Evolutionary conservation across 2,888 invertebrate genomes (phyloP).

Genomic region (Schizotus pectinicornis): DNA sequence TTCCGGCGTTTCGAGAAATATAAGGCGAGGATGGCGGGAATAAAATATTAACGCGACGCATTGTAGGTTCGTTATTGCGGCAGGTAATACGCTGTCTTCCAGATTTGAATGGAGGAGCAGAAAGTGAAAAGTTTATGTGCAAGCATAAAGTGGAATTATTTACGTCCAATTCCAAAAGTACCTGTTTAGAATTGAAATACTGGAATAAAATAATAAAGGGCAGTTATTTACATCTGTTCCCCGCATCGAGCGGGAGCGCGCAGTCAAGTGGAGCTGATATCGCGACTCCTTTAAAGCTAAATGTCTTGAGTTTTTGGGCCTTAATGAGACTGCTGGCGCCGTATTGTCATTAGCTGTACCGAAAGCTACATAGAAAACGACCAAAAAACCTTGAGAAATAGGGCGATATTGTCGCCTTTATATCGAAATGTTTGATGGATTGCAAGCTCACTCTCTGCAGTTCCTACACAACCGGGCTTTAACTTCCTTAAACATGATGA

Average conservation of each 20-base stretch:
- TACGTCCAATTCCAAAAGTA: slow-evolving; percentile 36
- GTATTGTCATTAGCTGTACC: slow-evolving; percentile 35
- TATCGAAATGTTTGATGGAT: slow-evolving; percentile 42
- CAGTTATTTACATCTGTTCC: slow-evolving; percentile 38
- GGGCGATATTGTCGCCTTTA: slow-evolving; percentile 35
- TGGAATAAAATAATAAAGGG: slow-evolving; percentile 35
- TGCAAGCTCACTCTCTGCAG: slow-evolving; percentile 35
- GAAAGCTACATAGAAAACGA: slow-evolving; percentile 30
- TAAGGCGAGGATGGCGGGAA: no score
- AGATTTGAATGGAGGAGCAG: slow-evolving; percentile 21
- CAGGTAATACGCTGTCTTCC: slow-evolving; percentile 20
- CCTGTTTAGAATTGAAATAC: slow-evolving; percentile 37
- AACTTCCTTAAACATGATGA: slow-evolving; percentile 38
- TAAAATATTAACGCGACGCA: no score
- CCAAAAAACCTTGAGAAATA: slow-evolving; percentile 30
- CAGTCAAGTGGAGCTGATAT: slow-evolving; percentile 33
- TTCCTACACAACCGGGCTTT: slow-evolving; percentile 34
- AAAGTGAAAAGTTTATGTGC: slow-evolving; percentile 34
- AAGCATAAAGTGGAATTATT: slow-evolving; percentile 34
- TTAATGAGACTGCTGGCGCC: slow-evolving; percentile 38
- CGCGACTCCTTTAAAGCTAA: slow-evolving; percentile 34
- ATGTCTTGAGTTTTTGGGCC: slow-evolving; percentile 36
- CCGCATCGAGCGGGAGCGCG: slow-evolving; percentile 30
- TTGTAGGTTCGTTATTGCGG: slow-evolving; percentile 12
- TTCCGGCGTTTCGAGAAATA: no score